A percentile compares a stretch with the other conserved stretches of the same genome.
Conservation (phyloP, 1,140 invertebrate genomes). For the Drosophila aff. region DNA sequence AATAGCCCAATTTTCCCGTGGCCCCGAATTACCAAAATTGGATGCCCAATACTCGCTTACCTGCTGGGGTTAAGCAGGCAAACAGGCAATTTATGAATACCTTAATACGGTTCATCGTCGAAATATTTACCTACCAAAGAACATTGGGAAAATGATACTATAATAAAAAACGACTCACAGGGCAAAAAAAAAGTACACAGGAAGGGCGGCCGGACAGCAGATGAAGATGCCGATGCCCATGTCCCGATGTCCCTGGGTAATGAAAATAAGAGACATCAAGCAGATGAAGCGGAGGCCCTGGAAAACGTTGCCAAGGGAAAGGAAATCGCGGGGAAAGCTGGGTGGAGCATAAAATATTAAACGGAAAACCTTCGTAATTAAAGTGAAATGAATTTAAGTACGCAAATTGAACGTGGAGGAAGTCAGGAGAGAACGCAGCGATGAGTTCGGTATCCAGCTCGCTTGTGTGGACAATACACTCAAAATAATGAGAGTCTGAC, state of each 20-base stretch:
- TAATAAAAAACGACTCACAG: neutral
- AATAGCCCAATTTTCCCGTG: slow-evolving; percentile 65
- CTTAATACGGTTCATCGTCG: slow-evolving; percentile 80
- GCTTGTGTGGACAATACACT: slow-evolving; percentile 30
- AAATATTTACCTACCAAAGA: slow-evolving; percentile 71
- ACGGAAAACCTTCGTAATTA: slow-evolving; percentile 81
- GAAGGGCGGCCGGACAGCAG: slow-evolving; percentile 6
- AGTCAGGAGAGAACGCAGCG: slow-evolving; percentile 51
- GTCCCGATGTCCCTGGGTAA: slow-evolving; percentile 30
- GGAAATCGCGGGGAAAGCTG: slow-evolving; percentile 4
- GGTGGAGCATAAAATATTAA: slow-evolving; percentile 74
- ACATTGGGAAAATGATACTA: slow-evolving; percentile 27
- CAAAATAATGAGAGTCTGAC: neutral
- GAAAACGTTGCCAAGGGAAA: slow-evolving; percentile 30
- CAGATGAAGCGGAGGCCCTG: slow-evolving; percentile 54
- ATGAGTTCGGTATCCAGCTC: slow-evolving; percentile 15
- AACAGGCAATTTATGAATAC: slow-evolving; percentile 75
- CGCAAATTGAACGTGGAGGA: slow-evolving; percentile 77
- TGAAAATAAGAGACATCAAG: slow-evolving; percentile 65
- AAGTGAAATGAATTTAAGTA: slow-evolving; percentile 84
- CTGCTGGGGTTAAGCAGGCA: slow-evolving; percentile 27
- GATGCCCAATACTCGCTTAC: slow-evolving; percentile 38
- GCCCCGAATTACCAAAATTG: slow-evolving; percentile 59
- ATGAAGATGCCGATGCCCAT: slow-evolving; percentile 39
- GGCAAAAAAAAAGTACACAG: neutral